Conservation (phyloP, 2,888 invertebrate species). For the Dendrolimus houi region DNA sequence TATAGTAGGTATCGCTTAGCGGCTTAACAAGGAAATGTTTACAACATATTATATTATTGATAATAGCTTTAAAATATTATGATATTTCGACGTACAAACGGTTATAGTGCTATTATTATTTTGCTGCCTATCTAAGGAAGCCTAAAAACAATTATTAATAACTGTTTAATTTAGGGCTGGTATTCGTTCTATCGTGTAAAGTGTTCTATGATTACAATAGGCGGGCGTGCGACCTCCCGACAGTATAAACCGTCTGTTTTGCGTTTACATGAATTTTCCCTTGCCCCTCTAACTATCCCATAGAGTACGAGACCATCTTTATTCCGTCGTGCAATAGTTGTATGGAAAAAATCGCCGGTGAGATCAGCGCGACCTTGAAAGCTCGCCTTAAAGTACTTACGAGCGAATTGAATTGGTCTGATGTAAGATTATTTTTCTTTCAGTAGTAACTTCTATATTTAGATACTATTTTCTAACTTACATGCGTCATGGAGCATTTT, state of each 20-base stretch:
- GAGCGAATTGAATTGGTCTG: slow-evolving; percentile 43
- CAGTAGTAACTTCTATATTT: background rate
- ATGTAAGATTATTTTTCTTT: background rate
- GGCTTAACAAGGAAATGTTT: too few relatives aligned
- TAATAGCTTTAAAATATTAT: too few relatives aligned
- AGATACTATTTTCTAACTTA: background rate
- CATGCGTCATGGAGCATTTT: background rate
- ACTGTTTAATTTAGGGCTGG: too few relatives aligned
- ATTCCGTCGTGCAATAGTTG: slow-evolving; percentile 41
- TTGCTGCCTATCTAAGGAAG: too few relatives aligned
- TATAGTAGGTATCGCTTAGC: too few relatives aligned
- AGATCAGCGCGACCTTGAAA: slow-evolving; percentile 65
- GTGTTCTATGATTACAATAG: slow-evolving; percentile 22
- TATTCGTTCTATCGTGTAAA: background rate
- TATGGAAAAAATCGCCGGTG: slow-evolving; percentile 55
- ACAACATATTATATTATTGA: too few relatives aligned
- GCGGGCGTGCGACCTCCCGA: slow-evolving; percentile 32
- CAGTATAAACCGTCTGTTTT: slow-evolving; percentile 27
- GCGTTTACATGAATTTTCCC: slow-evolving; percentile 8
- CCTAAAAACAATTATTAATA: too few relatives aligned
- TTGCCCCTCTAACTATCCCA: slow-evolving; percentile 10
- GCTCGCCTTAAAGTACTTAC: slow-evolving; percentile 28
- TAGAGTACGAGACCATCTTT: slow-evolving; percentile 22
- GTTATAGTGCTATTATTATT: too few relatives aligned
- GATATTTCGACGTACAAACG: too few relatives aligned